Evolutionary conservation across 2,888 invertebrate species (phyloP), one percentile per base, ranked within the genome.

Genomic region (Sylvicola fuscatus): DNA sequence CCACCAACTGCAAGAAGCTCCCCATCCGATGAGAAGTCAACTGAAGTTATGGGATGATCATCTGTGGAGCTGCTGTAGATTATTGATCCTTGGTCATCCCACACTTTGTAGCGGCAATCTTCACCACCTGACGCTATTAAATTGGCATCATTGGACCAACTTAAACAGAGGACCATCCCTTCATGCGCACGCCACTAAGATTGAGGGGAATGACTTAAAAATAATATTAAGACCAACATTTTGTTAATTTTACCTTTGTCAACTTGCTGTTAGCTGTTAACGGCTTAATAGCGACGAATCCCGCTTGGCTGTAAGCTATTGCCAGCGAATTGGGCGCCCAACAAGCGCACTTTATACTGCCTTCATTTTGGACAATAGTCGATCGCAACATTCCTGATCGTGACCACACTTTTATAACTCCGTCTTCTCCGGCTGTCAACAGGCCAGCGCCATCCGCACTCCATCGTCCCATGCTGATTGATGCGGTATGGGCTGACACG

Each of bases 391-490:
- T 79, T 11, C 95, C 97, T 48, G 83, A 87, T 32, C 92, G 67
- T 1, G 97, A 97, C 97, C 97, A 98, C 39, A 97, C 78, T 62
- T 95, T 95, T 2, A 97, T 75, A 38, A 75, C 71, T 2, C 97
- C 98, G 61, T 98, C 98, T 64, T 99, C 97, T 0, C 95, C 95
- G 41, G 82, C 93, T 80, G 56, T 93, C 11, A 93, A 63, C 32
- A 99, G 66, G n/a, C 92, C 86, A 17, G 87, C 79, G 3, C 92
- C 97, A 60, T 95, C 95, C 36, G 78, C 78, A 56, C 87, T 90
- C 97, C 97, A 98, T 48, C 80, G 72, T 2, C 84, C 86, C 34
- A 77, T 70, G 14, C 92, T 65, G 39, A 89, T 80, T 10, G 97
- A 93, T 2, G 90, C 77, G 51, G 78, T 76, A 52, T 98, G 98